phyloP scores from a whole-genome alignment of 2,113 vertebrate species.

The Pseudorectes ferrugineus region DNA sequence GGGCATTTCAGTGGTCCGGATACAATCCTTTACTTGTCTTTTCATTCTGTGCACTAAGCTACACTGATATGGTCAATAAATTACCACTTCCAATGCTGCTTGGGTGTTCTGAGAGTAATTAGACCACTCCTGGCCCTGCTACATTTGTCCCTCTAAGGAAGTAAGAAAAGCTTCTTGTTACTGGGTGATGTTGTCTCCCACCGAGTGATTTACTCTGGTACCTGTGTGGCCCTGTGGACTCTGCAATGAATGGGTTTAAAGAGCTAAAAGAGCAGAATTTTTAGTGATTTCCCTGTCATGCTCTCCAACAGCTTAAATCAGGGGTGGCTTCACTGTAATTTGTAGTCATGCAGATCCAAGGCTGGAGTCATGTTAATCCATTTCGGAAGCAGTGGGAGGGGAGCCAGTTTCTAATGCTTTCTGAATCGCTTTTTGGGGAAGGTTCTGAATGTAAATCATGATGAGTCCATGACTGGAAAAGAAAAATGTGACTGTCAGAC shows the following conservation, averaged over 20 bases:
- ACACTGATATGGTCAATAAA: constrained; percentile 7
- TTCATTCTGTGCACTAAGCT: neutral
- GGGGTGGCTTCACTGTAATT: neutral
- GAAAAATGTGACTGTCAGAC: neutral
- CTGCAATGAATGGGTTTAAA: neutral
- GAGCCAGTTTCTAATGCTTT: neutral
- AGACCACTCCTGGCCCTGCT: neutral
- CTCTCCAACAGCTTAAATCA: neutral
- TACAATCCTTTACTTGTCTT: neutral
- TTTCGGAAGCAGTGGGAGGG: neutral
- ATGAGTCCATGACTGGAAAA: neutral
- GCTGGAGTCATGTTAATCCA: neutral
- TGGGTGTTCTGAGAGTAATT: constrained; percentile 19
- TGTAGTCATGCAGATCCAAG: neutral
- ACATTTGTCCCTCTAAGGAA: neutral
- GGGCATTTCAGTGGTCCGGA: neutral
- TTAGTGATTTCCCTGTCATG: neutral
- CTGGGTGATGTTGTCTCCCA: neutral
- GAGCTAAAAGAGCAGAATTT: neutral
- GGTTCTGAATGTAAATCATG: neutral
- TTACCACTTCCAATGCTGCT: neutral
- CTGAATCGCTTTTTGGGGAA: neutral
- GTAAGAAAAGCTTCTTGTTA: neutral
- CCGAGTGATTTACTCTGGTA: neutral
- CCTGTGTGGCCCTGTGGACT: neutral